phyloP scores from a whole-genome alignment of 2,888 invertebrate genomes.

The Eupithecia pulchellata region DNA sequence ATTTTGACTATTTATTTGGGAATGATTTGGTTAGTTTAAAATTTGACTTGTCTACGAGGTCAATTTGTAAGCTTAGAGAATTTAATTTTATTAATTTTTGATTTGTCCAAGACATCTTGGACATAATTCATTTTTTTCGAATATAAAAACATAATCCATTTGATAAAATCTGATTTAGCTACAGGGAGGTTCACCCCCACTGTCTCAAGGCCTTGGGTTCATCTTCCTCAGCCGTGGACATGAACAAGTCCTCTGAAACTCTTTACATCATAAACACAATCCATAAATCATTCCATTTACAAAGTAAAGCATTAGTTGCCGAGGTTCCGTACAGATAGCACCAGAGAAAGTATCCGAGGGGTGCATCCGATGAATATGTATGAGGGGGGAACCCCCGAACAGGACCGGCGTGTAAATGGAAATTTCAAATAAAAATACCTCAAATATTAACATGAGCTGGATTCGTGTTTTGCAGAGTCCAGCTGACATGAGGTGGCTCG shows the following conservation, averaged over 20 bases:
- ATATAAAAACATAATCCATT: background rate
- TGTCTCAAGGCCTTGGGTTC: background rate
- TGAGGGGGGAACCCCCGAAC: slow-evolving; percentile 65
- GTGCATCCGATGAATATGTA: slow-evolving; percentile 88
- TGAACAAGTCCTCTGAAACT: slow-evolving; percentile 43
- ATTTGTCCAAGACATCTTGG: too few species aligned
- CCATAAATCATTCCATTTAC: slow-evolving; percentile 58
- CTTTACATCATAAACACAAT: slow-evolving; percentile 46
- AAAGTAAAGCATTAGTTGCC: slow-evolving; percentile 59
- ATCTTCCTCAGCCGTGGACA: background rate
- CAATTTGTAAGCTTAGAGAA: background rate
- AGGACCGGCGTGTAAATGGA: slow-evolving; percentile 79
- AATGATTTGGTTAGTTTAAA: too few species aligned
- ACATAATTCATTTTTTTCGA: background rate
- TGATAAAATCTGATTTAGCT: background rate
- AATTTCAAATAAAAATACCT: slow-evolving; percentile 86
- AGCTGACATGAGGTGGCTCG: slow-evolving; percentile 58
- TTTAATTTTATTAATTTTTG: background rate
- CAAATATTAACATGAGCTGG: slow-evolving; percentile 84
- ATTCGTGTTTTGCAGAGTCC: slow-evolving; percentile 77
- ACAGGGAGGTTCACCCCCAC: background rate
- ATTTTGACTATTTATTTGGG: too few species aligned
- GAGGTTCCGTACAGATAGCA: slow-evolving; percentile 68
- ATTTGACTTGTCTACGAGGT: too few species aligned
- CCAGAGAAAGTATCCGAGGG: slow-evolving; percentile 81